These are phyloP conservation scores for chimpanzee (Pan troglodytes) DNA, from an alignment of 2,113 vertebrate genomes.

Conservation along the genomic window NHGRI_mPanTro3-v2.1_pri NC_072415.2:40623001-40623500, in stretches of 20 bases:
- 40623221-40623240: slow-evolving; percentile 25
- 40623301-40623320: slow-evolving; percentile 43
- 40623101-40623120: slow-evolving; percentile 46
- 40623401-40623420: slow-evolving; percentile 49
- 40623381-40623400: slow-evolving; percentile 37
- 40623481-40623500: slow-evolving; percentile 58
- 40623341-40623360: slow-evolving; percentile 29
- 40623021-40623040: no score
- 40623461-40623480: slow-evolving; percentile 20
- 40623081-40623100: no score
- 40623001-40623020: no score
- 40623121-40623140: slow-evolving; percentile 29
- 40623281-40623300: slow-evolving; percentile 5
- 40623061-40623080: no score
- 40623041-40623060: no score
- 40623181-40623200: not conserved
- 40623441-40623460: slow-evolving; percentile 50
- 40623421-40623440: slow-evolving; percentile 47
- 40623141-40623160: not conserved
- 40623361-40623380: slow-evolving; percentile 26
- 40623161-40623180: slow-evolving; percentile 29
- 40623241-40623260: slow-evolving; percentile 6
- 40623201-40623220: slow-evolving; percentile 38
- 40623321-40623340: slow-evolving; percentile 34
- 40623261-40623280: slow-evolving; percentile 30